Evolutionary conservation across 2,113 vertebrate genomes (phyloP).

Genomic region (Plestiodon gilberti): DNA sequence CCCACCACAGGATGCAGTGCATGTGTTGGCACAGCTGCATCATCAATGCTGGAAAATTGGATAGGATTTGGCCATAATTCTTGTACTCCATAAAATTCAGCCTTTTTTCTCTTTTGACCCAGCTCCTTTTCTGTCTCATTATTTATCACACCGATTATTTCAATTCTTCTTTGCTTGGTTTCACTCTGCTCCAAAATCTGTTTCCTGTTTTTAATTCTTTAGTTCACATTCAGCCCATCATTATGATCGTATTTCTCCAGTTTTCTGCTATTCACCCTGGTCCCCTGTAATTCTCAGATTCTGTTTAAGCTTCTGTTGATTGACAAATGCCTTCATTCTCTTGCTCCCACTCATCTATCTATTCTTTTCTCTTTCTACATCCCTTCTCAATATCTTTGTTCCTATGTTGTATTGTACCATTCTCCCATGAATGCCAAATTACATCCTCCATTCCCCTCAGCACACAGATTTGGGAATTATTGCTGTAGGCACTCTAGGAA

Average conservation of each 20-base stretch:
- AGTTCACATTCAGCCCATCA: neutral
- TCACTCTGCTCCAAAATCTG: neutral
- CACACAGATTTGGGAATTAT: neutral
- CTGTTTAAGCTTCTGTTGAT: neutral
- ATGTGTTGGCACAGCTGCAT: no score
- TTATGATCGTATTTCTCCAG: neutral
- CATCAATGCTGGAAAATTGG: no score
- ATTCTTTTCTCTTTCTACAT: neutral
- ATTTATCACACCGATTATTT: no score
- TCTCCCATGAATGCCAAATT: neutral
- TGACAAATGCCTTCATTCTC: neutral
- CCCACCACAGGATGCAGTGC: no score
- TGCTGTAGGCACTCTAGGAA: neutral
- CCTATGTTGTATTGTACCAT: neutral
- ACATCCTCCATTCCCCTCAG: no score
- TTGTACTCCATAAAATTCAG: neutral
- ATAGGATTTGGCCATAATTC: neutral
- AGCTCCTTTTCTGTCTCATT: neutral
- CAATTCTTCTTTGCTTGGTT: neutral
- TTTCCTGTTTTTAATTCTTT: neutral
- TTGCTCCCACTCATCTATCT: neutral
- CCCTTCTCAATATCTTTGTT: neutral
- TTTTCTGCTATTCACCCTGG: neutral
- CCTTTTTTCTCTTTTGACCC: neutral
- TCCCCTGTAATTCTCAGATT: neutral